phyloP scores from a whole-genome alignment of 2,888 invertebrate genomes.

The Herminia tarsipennalis region DNA sequence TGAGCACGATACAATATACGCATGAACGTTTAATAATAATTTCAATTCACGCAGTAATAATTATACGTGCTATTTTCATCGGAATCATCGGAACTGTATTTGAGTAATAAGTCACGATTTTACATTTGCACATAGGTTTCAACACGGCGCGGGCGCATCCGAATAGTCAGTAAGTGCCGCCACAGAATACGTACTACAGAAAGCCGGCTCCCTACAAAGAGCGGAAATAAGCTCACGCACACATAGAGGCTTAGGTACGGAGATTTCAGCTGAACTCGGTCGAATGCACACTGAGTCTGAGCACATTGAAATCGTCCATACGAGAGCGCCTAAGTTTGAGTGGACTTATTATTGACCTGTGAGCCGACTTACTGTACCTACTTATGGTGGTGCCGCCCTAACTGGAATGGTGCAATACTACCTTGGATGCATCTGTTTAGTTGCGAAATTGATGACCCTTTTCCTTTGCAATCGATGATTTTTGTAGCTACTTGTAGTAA shows the following conservation, averaged over 20 bases:
- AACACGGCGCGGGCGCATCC: conserved; percentile 53
- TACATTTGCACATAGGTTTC: conserved; percentile 54
- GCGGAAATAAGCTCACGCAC: no score
- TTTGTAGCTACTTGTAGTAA: conserved; percentile 1
- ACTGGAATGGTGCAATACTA: conserved; percentile 51
- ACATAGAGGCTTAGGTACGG: no score
- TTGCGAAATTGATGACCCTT: conserved; percentile 40
- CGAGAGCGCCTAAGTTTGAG: no score
- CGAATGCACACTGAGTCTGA: no score
- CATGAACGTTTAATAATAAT: conserved; percentile 12
- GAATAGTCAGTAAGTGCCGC: conserved; percentile 52
- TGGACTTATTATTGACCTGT: no score
- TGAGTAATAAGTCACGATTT: conserved; percentile 66
- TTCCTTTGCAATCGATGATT: conserved; percentile 19
- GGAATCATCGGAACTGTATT: conserved; percentile 39
- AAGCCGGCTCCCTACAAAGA: no score
- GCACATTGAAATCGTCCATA: no score
- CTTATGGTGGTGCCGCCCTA: no score
- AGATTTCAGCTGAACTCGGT: no score
- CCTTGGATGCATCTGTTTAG: conserved; percentile 41
- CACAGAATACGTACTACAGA: no score
- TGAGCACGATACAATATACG: background rate
- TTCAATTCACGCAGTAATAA: conserved; percentile 27
- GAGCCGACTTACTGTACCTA: no score
- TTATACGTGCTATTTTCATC: conserved; percentile 30